A percentile compares a stretch with the other conserved stretches of the same genome.
phyloP scores from a whole-genome alignment of 2,888 invertebrate species.

The Hydrotaea cyrtoneurina region DNA sequence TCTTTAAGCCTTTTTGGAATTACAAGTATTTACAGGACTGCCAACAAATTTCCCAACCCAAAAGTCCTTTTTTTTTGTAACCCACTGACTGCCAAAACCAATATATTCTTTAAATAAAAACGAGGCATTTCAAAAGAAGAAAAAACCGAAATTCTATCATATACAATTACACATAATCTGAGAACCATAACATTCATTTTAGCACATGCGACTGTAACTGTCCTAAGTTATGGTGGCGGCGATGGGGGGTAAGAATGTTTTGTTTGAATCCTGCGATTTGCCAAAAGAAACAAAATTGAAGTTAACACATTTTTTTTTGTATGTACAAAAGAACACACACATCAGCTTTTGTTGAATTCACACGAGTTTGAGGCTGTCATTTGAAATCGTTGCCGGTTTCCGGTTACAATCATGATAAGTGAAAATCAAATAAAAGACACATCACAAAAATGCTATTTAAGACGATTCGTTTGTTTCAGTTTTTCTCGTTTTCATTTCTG shows the following conservation, averaged over 20 bases:
- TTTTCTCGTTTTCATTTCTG: background rate
- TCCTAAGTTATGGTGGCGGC: background rate
- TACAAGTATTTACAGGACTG: background rate
- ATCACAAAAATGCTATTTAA: background rate
- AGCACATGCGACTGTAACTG: background rate
- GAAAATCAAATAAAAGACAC: conserved; percentile 54
- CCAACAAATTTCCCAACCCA: background rate
- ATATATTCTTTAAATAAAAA: background rate
- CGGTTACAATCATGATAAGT: conserved; percentile 58
- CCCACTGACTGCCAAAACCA: background rate
- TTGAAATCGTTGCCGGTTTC: background rate
- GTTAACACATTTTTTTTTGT: conserved; percentile 3
- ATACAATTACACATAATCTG: background rate
- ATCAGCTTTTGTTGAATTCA: background rate
- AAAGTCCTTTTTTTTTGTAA: background rate
- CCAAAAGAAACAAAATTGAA: background rate
- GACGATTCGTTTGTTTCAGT: background rate
- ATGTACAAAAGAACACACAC: background rate
- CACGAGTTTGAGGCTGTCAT: background rate
- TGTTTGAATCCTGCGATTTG: background rate
- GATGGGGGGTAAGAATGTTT: background rate
- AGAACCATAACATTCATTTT: background rate
- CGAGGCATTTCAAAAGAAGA: background rate
- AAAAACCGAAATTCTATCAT: background rate
- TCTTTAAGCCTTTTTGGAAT: too few relatives aligned